phyloP scores from a whole-genome alignment of 2,797 vertebrate species.

The Toxotes lorentzi region DNA sequence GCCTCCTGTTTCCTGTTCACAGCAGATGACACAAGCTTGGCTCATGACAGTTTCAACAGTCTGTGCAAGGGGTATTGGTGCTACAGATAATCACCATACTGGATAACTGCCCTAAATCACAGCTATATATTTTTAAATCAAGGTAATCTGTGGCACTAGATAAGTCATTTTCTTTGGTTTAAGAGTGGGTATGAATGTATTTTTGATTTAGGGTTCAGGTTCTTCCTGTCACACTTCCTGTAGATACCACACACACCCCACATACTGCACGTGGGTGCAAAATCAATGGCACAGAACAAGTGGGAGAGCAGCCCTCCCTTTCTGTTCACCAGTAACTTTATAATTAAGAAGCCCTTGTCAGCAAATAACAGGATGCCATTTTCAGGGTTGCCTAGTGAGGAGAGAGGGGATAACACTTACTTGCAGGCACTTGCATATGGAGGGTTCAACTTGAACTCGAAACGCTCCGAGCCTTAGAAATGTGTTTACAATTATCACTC shows the following conservation, averaged over 20 bases:
- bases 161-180: neutral
- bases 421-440: neutral
- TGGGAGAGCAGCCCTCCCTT: neutral
- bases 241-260: constrained; percentile 9
- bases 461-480: neutral
- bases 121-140: constrained; percentile 14
- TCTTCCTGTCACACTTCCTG: neutral
- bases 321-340: constrained; percentile 9
- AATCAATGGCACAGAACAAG: constrained; percentile 15
- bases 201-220: neutral
- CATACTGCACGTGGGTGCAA: constrained; percentile 25
- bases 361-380: constrained; percentile 8
- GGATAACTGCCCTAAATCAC: constrained; percentile 5
- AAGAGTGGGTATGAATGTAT: neutral
- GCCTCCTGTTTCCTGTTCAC: constrained; percentile 70
- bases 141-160: neutral
- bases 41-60: constrained; percentile 1
- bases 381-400: neutral
- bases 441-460: neutral
- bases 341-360: constrained; percentile 22
- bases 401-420: neutral
- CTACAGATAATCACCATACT: constrained; percentile 14
- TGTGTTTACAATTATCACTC: neutral
- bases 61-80: neutral
- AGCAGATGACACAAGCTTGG: constrained; percentile 59